Evolutionary conservation across 2,888 invertebrate species (phyloP).

Genomic region (Anthophora plumipes): DNA sequence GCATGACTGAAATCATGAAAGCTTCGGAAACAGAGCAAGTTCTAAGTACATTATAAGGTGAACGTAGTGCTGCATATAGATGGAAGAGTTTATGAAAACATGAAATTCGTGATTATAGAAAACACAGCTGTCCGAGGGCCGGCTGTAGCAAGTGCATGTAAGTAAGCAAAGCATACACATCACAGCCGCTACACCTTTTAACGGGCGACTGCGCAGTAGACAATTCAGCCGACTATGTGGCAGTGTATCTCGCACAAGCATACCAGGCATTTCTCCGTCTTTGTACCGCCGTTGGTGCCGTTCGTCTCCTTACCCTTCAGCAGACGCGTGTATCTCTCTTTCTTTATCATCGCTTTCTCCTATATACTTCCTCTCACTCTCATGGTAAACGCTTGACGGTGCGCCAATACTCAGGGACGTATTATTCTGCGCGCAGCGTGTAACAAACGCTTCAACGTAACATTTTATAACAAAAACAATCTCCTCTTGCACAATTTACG

Average conservation of each 20-base stretch:
- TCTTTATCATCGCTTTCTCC: constrained; percentile 47
- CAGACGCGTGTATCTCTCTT: constrained; percentile 46
- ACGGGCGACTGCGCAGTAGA: constrained; percentile 71
- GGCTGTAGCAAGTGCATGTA: constrained; percentile 53
- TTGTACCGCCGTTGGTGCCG: constrained; percentile 50
- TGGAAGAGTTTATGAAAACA: constrained; percentile 41
- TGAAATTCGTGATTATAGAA: constrained; percentile 46
- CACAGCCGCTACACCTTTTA: constrained; percentile 66
- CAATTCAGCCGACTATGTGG: constrained; percentile 55
- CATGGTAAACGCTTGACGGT: constrained; percentile 55
- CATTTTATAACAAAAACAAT: background rate
- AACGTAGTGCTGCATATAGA: constrained; percentile 16
- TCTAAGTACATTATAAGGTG: constrained; percentile 12
- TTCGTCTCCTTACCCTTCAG: constrained; percentile 57
- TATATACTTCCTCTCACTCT: constrained; percentile 44
- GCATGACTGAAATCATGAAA: constrained; percentile 4
- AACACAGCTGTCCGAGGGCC: constrained; percentile 43
- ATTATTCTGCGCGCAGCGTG: background rate
- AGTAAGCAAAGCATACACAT: constrained; percentile 46
- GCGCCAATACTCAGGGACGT: constrained; percentile 66
- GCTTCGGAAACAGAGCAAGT: constrained; percentile 4
- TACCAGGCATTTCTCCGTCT: constrained; percentile 63
- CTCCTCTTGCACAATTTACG: background rate
- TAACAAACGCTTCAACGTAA: constrained; percentile 5
- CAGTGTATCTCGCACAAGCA: constrained; percentile 57